Base-by-base conservation (phyloP, 1,140 invertebrate genomes). In the Microplitis demolitor region DNA sequence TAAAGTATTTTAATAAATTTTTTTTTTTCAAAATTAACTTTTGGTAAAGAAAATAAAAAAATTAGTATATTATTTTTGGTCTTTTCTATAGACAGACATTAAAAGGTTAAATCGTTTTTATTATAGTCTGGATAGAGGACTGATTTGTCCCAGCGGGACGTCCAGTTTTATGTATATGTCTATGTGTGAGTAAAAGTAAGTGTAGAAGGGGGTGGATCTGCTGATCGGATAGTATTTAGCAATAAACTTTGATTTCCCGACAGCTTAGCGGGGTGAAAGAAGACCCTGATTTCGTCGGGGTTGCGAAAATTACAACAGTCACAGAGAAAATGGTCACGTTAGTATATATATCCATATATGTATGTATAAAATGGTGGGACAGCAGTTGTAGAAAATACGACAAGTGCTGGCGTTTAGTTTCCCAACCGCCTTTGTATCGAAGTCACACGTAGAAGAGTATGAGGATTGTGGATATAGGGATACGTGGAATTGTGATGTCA, bases 181-280 rank as follows among this genome's bases (percentile, higher is more conserved):
- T 2, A 56, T 24, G 53, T 56, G 39, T 45, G 8, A 45, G 39
- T 45, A 45, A 14, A 56, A 56, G 16, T 24, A 56, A 3, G n/a
- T 56, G n/a, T n/a, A 37, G 4, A n/a, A 56, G 62, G 69, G 64
- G 64, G 37, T 34, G 79, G 80, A 84, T 84, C 78, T 84, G 85
- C 85, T 87, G 85, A 87, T 85, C 83, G 81, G 74, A 79, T 85
- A 73, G 85, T 87, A 87, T 87, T 85, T 86, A 85, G 84, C 85
- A 86, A 86, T 87, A 87, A 87, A 86, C 84, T 86, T 82, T 83
- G 84, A 83, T 83, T 85, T 77, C 80, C 83, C 78, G 79, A 73
- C 68, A 77, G 72, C 70, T 76, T 16, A n/a, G 64, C 66, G 64
- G 71, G 80, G 80, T 83, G 82, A 83, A 87, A 87, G 84, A 84